phyloP scores from a whole-genome alignment of 2,797 vertebrate genomes.

The Gastrophryne carolinensis region DNA sequence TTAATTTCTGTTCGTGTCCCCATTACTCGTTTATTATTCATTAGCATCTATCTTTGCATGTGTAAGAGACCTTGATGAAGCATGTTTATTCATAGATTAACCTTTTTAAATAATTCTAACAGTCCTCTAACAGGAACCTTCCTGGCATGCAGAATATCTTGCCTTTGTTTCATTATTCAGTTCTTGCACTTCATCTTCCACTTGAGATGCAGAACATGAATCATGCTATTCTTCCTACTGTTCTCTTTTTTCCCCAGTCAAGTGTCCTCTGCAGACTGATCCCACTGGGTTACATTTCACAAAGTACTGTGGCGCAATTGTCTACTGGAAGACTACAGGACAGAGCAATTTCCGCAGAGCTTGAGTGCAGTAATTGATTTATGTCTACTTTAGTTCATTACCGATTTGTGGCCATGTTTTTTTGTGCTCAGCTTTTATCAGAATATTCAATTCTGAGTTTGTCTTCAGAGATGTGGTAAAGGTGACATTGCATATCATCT shows the following conservation, averaged over 20 bases:
- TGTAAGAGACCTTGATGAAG: slow-evolving; percentile 93
- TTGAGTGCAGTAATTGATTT: slow-evolving; percentile 64
- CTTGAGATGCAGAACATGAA: slow-evolving; percentile 93
- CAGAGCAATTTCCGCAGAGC: slow-evolving; percentile 63
- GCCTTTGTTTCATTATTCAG: slow-evolving; percentile 96
- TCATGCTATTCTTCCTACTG: slow-evolving; percentile 71
- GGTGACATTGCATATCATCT: slow-evolving; percentile 60
- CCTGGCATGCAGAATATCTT: slow-evolving; percentile 91
- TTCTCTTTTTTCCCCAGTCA: slow-evolving; percentile 70
- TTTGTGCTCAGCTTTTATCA: slow-evolving; percentile 63
- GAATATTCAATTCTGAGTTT: slow-evolving; percentile 58
- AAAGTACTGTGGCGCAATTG: slow-evolving; percentile 79
- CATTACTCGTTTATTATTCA: slow-evolving; percentile 93
- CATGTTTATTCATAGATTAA: slow-evolving; percentile 99
- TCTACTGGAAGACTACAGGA: slow-evolving; percentile 63
- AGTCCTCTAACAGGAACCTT: slow-evolving; percentile 90
- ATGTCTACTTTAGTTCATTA: slow-evolving; percentile 68
- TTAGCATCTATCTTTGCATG: slow-evolving; percentile 86
- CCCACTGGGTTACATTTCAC: slow-evolving; percentile 77
- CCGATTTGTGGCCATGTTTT: slow-evolving; percentile 68
- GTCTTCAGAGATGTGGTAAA: slow-evolving; percentile 58
- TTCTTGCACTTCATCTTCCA: slow-evolving; percentile 79
- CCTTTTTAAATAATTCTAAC: slow-evolving; percentile 99
- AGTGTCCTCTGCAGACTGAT: slow-evolving; percentile 76
- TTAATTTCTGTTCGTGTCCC: slow-evolving; percentile 79